A percentile compares a stretch with the other conserved stretches of the same genome.
Conservation (phyloP, 37 sponge, comb jelly and placozoan species). For the Geodia barretti region DNA sequence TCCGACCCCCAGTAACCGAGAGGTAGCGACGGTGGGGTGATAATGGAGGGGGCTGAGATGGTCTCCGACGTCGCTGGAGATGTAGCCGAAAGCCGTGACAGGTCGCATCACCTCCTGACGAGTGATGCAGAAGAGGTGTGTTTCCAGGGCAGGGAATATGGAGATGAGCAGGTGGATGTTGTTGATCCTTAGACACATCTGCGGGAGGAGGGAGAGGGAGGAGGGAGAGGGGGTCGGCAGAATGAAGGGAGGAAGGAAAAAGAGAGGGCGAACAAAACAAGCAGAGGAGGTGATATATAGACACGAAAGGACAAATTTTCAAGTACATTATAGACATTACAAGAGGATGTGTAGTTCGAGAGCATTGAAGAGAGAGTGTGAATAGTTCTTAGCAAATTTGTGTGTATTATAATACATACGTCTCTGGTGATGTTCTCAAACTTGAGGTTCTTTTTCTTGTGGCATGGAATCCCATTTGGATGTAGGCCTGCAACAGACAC, state of each 20-base stretch:
- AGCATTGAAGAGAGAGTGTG: too few species aligned
- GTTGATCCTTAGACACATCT: conserved; percentile 82
- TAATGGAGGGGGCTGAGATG: not conserved
- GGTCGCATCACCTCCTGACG: not conserved
- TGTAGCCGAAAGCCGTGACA: conserved; percentile 34
- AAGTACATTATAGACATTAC: too few species aligned
- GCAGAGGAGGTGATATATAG: not conserved
- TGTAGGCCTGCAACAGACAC: conserved; percentile 40
- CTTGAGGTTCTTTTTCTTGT: conserved; percentile 12
- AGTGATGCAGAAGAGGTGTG: conserved; percentile 32
- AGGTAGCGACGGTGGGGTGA: not conserved
- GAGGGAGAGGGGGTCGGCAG: not conserved
- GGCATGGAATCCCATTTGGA: conserved; percentile 70
- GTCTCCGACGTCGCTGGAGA: conserved; percentile 45
- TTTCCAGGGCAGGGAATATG: conserved; percentile 52
- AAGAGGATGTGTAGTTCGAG: too few species aligned
- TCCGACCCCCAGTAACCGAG: too few species aligned
- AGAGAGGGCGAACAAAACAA: not conserved
- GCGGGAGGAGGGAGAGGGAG: not conserved
- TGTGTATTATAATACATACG: conserved; percentile 35
- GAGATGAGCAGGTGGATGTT: conserved; percentile 62
- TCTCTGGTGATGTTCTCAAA: conserved; percentile 69
- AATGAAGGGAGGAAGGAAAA: not conserved
- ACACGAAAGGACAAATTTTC: too few species aligned
- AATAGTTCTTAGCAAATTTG: too few species aligned